Conservation (phyloP, 2,113 vertebrate genomes). For the Melospiza melodia region DNA sequence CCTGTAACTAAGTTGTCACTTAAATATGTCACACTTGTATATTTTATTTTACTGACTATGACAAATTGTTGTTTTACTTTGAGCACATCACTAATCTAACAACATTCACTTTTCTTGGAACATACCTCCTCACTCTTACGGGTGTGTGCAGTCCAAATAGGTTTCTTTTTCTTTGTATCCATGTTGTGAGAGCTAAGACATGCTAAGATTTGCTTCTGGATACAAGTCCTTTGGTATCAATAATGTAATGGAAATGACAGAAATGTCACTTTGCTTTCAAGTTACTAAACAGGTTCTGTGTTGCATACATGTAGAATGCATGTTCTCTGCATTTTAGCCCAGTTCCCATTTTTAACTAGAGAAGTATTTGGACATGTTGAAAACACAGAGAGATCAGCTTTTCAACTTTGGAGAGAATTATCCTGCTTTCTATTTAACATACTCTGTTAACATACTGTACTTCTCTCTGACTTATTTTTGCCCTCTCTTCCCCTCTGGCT, state of each 20-base stretch:
- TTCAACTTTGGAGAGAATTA: slow-evolving; percentile 19
- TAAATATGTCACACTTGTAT: not conserved
- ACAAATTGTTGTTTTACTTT: not conserved
- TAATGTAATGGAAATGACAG: not conserved
- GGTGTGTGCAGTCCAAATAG: not conserved
- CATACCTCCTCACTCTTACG: not conserved
- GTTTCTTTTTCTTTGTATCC: not conserved
- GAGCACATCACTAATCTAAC: not conserved
- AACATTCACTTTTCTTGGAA: not conserved
- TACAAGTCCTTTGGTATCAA: not conserved
- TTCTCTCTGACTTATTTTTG: slow-evolving; percentile 17
- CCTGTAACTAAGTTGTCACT: slow-evolving; percentile 22
- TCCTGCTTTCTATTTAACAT: not conserved
- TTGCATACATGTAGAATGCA: not conserved
- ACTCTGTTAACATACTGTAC: not conserved
- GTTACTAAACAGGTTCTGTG: not conserved
- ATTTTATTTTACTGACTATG: not conserved
- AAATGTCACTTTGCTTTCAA: not conserved
- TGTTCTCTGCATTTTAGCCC: not conserved
- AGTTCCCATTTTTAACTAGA: slow-evolving; percentile 6
- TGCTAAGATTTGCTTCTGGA: not conserved
- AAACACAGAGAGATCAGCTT: not conserved
- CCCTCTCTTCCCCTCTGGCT: not conserved
- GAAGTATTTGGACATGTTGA: not conserved
- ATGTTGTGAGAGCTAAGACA: not conserved